Conservation (phyloP, 2,113 vertebrate genomes). For the Pelecanus crispus region DNA sequence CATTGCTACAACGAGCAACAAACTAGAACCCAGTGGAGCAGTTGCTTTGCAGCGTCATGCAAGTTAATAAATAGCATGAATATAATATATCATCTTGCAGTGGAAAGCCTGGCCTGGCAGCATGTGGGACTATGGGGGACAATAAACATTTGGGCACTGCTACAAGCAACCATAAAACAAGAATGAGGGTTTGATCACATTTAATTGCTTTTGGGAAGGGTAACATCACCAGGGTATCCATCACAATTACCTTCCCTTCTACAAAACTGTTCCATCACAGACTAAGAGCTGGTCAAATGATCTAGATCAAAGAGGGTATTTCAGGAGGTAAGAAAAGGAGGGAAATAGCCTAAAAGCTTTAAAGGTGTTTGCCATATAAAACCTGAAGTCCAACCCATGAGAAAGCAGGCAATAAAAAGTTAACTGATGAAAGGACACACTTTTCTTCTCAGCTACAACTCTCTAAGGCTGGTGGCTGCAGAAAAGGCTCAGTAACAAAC, state of each 20-base stretch:
- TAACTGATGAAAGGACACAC: neutral
- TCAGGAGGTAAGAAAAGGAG: neutral
- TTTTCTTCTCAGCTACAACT: neutral
- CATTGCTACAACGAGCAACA: neutral
- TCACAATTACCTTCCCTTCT: neutral
- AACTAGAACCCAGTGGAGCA: neutral
- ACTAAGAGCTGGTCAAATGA: neutral
- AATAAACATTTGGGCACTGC: neutral
- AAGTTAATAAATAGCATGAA: neutral
- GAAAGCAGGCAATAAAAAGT: neutral
- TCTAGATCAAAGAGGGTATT: neutral
- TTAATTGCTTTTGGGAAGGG: constrained; percentile 28
- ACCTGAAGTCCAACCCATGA: neutral
- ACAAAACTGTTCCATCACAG: neutral
- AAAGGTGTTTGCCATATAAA: neutral
- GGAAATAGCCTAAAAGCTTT: neutral
- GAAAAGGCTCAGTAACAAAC: neutral
- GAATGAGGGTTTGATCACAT: neutral
- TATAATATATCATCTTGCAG: neutral
- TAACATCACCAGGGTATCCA: neutral
- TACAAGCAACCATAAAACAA: neutral
- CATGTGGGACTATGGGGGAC: neutral
- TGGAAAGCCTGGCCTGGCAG: neutral
- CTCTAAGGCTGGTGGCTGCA: neutral
- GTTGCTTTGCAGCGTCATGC: neutral